phyloP scores from a whole-genome alignment of 2,797 vertebrate species.

The Lerista edwardsae region DNA sequence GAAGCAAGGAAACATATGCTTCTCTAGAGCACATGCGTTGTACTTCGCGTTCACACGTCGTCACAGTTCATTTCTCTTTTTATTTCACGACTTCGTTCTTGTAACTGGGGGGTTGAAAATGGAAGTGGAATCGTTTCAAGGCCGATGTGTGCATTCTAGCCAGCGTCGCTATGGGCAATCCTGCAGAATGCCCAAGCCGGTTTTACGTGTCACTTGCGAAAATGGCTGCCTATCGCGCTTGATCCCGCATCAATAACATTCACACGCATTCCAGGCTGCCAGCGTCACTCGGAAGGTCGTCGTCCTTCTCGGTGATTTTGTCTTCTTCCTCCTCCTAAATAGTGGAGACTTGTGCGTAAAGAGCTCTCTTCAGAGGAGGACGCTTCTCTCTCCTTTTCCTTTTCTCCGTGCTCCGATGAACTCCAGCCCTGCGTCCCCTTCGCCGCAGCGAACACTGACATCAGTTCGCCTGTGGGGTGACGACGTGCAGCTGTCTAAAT shows the following conservation, averaged over 20 bases:
- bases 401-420: too few relatives aligned
- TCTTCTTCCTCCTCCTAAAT: too few relatives aligned
- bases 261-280: not conserved
- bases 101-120: not conserved
- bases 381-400: not conserved
- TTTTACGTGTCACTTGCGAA: not conserved
- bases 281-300: fast-evolving
- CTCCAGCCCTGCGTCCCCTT: not conserved
- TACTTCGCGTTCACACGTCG: not conserved
- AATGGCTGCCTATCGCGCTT: not conserved
- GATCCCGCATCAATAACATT: not conserved
- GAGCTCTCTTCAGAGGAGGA: not conserved
- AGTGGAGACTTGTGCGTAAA: not conserved
- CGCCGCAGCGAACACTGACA: not conserved
- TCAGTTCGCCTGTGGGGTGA: fast-evolving
- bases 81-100: not conserved
- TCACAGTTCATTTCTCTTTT: not conserved
- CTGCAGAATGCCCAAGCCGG: not conserved
- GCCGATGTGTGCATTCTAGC: not conserved
- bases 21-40: not conserved
- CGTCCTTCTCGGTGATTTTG: fast-evolving
- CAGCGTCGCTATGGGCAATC: not conserved
- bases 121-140: not conserved
- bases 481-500: constrained; percentile 18
- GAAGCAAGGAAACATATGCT: too few relatives aligned